Evolutionary conservation across 1,140 invertebrate genomes (phyloP).

Genomic region (Philotrypesis tridentata): DNA sequence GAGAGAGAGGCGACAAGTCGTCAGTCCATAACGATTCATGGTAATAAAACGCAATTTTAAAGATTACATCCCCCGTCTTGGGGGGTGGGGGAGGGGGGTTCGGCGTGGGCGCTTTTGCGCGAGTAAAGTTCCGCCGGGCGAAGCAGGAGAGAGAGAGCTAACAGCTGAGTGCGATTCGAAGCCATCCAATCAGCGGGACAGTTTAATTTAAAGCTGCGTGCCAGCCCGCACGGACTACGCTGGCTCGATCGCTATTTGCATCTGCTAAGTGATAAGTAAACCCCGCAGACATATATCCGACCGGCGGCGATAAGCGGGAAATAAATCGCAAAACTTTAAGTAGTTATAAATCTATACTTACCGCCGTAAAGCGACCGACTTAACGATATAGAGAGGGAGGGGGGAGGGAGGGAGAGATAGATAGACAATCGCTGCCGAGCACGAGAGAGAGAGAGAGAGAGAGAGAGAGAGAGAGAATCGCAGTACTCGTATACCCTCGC

Average conservation of each 20-base stretch:
- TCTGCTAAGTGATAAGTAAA: conserved; percentile 74
- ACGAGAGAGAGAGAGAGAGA: conserved; percentile 3
- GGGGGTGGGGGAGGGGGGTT: no score
- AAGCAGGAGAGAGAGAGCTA: conserved; percentile 8
- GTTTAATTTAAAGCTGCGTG: conserved; percentile 68
- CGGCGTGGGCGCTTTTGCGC: not conserved
- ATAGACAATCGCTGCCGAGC: conserved; percentile 14
- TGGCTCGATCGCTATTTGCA: conserved; percentile 65
- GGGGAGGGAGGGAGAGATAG: conserved; percentile 20
- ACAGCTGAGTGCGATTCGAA: conserved; percentile 52
- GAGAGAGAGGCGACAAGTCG: not conserved
- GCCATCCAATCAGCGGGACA: conserved; percentile 59
- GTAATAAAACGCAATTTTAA: conserved; percentile 50
- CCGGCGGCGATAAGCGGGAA: conserved; percentile 71
- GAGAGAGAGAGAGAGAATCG: conserved; percentile 8
- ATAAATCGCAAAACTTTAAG: conserved; percentile 75
- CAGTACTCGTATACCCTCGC: not conserved
- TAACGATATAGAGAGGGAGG: conserved; percentile 42
- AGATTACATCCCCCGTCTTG: conserved; percentile 44
- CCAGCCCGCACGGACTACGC: conserved; percentile 9
- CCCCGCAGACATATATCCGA: conserved; percentile 53
- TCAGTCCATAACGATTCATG: conserved; percentile 36
- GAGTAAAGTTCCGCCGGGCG: conserved; percentile 26
- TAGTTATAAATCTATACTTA: conserved; percentile 75
- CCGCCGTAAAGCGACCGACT: conserved; percentile 50